These are phyloP conservation scores for Aphelenchoides bicaudatus DNA, from an alignment of 2,888 invertebrate species.

Conservation along the genomic window DNA sequence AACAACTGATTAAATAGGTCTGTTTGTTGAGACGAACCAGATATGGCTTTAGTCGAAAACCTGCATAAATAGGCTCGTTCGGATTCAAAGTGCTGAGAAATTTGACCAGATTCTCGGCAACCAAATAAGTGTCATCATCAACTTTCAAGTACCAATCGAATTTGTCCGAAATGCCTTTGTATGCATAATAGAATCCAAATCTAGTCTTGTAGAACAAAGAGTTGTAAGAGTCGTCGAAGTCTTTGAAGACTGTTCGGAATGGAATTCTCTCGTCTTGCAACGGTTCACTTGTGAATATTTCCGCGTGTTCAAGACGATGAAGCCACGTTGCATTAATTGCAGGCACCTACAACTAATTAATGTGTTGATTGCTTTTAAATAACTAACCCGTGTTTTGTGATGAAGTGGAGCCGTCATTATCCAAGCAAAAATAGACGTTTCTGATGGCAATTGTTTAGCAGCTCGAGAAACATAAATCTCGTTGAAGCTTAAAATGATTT, in stretches of 20 bases:
- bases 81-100: slow-evolving; percentile 38
- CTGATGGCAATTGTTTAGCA: background rate
- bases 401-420: slow-evolving; percentile 5
- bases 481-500: background rate
- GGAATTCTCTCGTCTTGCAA: slow-evolving; percentile 34
- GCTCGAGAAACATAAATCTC: background rate
- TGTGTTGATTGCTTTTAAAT: too few species aligned
- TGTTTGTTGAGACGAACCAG: slow-evolving; percentile 18
- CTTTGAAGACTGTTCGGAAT: slow-evolving; percentile 41
- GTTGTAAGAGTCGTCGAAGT: slow-evolving; percentile 34
- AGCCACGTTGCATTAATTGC: slow-evolving; percentile 50
- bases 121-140: slow-evolving; percentile 49
- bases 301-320: slow-evolving; percentile 44
- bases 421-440: background rate
- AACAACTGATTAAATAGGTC: background rate
- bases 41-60: slow-evolving; percentile 43
- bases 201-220: slow-evolving; percentile 45
- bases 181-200: slow-evolving; percentile 42
- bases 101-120: slow-evolving; percentile 39
- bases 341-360: too few species aligned
- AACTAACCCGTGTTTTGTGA: slow-evolving; percentile 5
- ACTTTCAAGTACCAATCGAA: slow-evolving; percentile 54
- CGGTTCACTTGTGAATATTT: slow-evolving; percentile 41
- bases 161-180: slow-evolving; percentile 34
- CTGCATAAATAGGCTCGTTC: slow-evolving; percentile 39